A percentile compares a stretch with the other conserved stretches of the same genome.
These are phyloP conservation scores for Delichon dasypus DNA, from an alignment of 2,797 vertebrate genomes.

Conservation along the genomic window DNA sequence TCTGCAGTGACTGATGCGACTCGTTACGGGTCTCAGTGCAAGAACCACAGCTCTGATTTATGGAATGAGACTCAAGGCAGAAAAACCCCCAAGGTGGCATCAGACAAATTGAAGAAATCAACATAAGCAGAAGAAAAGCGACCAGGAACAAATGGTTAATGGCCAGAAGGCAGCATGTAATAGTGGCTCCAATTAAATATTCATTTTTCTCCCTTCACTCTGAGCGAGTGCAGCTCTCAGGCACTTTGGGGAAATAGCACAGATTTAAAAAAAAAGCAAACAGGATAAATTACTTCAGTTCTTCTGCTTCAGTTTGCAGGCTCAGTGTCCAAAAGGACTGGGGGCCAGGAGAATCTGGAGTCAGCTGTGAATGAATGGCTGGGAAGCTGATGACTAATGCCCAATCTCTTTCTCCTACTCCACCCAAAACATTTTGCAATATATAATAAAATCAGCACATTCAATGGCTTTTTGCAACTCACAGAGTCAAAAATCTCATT, in stretches of 20 bases:
- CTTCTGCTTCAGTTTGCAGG: neutral
- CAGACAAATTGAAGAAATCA: neutral
- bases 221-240: neutral
- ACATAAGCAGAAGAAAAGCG: neutral
- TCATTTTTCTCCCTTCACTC: conserved; percentile 38
- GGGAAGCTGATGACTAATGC: neutral
- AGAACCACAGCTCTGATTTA: neutral
- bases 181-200: conserved; percentile 43
- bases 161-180: neutral
- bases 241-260: neutral
- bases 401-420: neutral
- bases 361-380: neutral
- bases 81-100: neutral
- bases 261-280: neutral
- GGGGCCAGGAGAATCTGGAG: neutral
- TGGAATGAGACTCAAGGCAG: neutral
- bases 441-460: neutral
- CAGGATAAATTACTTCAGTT: neutral
- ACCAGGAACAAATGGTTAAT: neutral
- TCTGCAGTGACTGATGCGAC: neutral
- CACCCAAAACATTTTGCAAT: conserved; percentile 22
- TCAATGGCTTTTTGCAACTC: neutral
- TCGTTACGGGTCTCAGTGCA: neutral
- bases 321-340: neutral
- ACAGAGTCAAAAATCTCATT: neutral